A percentile compares a stretch with the other conserved stretches of the same genome.
These are phyloP conservation scores for Austrolebias charrua DNA, from an alignment of 2,797 vertebrate genomes.

Conservation along the genomic window DNA sequence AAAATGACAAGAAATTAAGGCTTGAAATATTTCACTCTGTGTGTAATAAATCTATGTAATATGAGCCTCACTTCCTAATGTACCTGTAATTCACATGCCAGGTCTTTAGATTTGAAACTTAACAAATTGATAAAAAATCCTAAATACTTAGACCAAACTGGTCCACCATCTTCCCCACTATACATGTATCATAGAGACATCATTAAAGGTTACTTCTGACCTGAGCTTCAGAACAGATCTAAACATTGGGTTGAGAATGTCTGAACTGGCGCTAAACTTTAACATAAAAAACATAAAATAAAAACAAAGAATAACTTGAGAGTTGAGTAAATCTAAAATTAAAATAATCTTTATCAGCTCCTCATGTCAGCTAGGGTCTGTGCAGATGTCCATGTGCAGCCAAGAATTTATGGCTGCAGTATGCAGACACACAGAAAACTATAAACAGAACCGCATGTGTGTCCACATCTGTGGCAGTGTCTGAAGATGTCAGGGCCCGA, in stretches of 20 bases:
- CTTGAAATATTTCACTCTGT: too few species aligned
- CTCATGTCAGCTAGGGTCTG: conserved; percentile 16
- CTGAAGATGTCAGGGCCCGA: conserved; percentile 20
- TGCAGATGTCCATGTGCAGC: conserved; percentile 23
- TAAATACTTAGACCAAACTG: not conserved
- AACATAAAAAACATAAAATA: conserved; percentile 16
- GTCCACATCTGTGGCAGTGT: conserved; percentile 34
- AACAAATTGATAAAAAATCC: not conserved
- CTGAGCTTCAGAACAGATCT: conserved; percentile 11
- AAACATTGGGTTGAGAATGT: not conserved
- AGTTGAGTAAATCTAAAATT: conserved; percentile 24
- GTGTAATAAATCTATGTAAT: too few species aligned
- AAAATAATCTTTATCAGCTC: conserved; percentile 18
- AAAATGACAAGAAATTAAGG: too few species aligned
- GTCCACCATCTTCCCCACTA: not conserved
- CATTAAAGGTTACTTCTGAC: not conserved
- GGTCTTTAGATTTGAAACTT: not conserved
- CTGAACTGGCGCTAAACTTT: conserved; percentile 8
- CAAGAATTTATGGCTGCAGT: conserved; percentile 33
- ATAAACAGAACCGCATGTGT: conserved; percentile 42
- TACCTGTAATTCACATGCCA: not conserved
- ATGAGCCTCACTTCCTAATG: too few species aligned
- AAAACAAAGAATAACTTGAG: conserved; percentile 9
- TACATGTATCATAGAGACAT: conserved; percentile 13
- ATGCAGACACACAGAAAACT: conserved; percentile 27